phyloP scores from a whole-genome alignment of 2,888 invertebrate species.

The Shargacucullia verbasci region DNA sequence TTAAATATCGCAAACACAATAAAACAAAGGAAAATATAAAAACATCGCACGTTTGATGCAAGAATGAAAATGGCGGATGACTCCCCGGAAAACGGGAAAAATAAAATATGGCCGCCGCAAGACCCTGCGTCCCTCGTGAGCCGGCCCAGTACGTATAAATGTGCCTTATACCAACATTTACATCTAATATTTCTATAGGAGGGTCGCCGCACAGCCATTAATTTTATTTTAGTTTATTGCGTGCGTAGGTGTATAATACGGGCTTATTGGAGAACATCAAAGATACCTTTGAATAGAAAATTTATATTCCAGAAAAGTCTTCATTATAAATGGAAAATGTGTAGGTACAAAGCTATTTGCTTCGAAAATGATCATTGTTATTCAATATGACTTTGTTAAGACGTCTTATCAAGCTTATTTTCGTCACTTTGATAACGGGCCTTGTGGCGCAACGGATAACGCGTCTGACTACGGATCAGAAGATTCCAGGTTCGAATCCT shows the following conservation, averaged over 20 bases:
- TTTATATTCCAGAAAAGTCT: background rate
- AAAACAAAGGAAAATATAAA: constrained; percentile 59
- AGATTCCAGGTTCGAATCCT: constrained; percentile 92
- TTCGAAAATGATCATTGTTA: too few species aligned
- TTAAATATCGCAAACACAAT: constrained; percentile 33
- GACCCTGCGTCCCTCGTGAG: constrained; percentile 52
- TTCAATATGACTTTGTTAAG: too few species aligned
- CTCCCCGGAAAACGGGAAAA: constrained; percentile 73
- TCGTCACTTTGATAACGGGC: constrained; percentile 60
- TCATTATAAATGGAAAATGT: background rate
- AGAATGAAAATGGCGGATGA: constrained; percentile 75
- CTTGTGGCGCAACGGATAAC: constrained; percentile 92
- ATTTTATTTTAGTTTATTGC: constrained; percentile 57
- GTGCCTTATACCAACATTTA: constrained; percentile 43
- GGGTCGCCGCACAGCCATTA: constrained; percentile 52
- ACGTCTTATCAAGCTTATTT: constrained; percentile 53
- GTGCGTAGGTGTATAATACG: constrained; percentile 54
- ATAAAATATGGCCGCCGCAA: constrained; percentile 79
- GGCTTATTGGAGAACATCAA: constrained; percentile 23
- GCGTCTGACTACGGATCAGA: constrained; percentile 93
- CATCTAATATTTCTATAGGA: constrained; percentile 51
- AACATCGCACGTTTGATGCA: constrained; percentile 66
- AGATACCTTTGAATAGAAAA: constrained; percentile 23
- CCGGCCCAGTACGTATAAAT: constrained; percentile 44
- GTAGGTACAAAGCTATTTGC: background rate